Evolutionary conservation across 2,113 vertebrate genomes (phyloP).

Genomic region (Xenopus laevis): DNA sequence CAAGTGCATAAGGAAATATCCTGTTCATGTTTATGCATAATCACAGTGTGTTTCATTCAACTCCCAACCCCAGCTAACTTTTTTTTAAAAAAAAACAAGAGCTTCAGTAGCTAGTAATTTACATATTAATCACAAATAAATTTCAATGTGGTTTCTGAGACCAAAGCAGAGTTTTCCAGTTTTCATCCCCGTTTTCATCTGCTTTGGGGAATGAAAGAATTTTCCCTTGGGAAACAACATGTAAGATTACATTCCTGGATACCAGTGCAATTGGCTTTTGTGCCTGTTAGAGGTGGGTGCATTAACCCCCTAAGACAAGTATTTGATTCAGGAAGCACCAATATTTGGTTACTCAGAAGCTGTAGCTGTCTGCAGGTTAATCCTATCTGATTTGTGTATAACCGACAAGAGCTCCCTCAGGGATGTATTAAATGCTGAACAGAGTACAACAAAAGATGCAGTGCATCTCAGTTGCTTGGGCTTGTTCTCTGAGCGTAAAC

Average conservation of each 20-base stretch:
- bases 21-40: constrained; percentile 50
- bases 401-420: not conserved
- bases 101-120: too few species aligned
- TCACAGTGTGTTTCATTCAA: constrained; percentile 10
- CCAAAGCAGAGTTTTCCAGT: too few species aligned
- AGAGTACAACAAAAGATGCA: not conserved
- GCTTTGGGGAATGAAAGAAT: not conserved
- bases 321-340: not conserved
- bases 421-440: not conserved
- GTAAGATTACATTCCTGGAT: not conserved
- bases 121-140: too few species aligned
- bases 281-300: not conserved
- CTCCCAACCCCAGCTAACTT: not conserved
- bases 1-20: constrained; percentile 54
- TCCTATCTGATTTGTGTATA: constrained; percentile 1
- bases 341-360: not conserved
- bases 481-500: not conserved
- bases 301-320: not conserved
- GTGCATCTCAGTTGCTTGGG: not conserved
- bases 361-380: not conserved
- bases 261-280: constrained; percentile 1
- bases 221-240: constrained; percentile 8
- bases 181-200: too few species aligned
- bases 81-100: too few species aligned
- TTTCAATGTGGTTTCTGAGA: too few species aligned